Evolutionary conservation across 2,888 invertebrate genomes (phyloP).

Genomic region (Cataglyphis altisquamis): DNA sequence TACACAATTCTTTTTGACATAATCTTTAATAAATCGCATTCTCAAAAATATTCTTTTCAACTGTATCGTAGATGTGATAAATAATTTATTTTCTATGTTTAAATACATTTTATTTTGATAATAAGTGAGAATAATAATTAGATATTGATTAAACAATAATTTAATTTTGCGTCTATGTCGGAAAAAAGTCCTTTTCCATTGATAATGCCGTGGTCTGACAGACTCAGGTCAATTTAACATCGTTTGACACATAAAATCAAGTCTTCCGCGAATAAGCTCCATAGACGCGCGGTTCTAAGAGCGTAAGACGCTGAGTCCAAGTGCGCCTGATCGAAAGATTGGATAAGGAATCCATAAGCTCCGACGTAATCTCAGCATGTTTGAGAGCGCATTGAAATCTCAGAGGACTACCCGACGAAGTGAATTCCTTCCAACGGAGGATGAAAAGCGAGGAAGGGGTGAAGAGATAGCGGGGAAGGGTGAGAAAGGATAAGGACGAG

Average conservation of each 20-base stretch:
- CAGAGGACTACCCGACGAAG: constrained; percentile 65
- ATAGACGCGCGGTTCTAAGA: constrained; percentile 24
- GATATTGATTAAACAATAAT: background rate
- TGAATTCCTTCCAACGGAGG: constrained; percentile 68
- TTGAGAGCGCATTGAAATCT: constrained; percentile 68
- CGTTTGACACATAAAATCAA: constrained; percentile 62
- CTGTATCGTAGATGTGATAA: background rate
- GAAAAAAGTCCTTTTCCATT: background rate
- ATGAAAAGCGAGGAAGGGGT: constrained; percentile 47
- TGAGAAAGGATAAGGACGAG: constrained; percentile 30
- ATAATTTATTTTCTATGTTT: background rate
- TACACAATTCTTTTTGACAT: background rate
- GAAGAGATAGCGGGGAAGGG: constrained; percentile 5
- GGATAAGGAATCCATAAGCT: constrained; percentile 79
- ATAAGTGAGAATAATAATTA: background rate
- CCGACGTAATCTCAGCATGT: constrained; percentile 74
- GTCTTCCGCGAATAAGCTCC: constrained; percentile 64
- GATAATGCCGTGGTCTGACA: constrained; percentile 18
- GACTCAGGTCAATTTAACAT: constrained; percentile 37
- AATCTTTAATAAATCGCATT: background rate
- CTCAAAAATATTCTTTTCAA: background rate
- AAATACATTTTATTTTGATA: background rate
- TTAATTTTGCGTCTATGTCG: background rate
- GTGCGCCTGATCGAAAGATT: constrained; percentile 70
- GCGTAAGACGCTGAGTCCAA: constrained; percentile 49